Evolutionary conservation across 92 coral and sea anemone genomes (phyloP).

Genomic region (Palythoa heliodiscus): DNA sequence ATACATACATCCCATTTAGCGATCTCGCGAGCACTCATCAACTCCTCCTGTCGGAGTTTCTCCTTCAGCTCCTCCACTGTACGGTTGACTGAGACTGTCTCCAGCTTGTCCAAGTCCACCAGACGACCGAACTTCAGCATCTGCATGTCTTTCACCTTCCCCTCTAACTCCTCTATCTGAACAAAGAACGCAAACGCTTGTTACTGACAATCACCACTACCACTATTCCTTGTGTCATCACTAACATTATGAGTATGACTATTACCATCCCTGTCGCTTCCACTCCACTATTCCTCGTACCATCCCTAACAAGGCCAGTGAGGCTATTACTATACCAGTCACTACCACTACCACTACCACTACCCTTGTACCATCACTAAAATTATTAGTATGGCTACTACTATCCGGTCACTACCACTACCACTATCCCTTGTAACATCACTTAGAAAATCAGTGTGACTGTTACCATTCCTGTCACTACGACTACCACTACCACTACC

Average conservation of each 20-base stretch:
- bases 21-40: slow-evolving; percentile 76
- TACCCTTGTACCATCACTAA: not conserved
- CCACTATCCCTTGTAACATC: not conserved
- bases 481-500: not conserved
- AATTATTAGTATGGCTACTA: not conserved
- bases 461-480: not conserved
- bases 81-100: slow-evolving; percentile 95
- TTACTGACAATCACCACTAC: not conserved
- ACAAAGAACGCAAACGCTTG: not conserved
- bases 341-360: not conserved
- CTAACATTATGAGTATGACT: not conserved
- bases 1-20: slow-evolving; percentile 92
- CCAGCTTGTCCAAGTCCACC: slow-evolving; percentile 95
- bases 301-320: not conserved
- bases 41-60: slow-evolving; percentile 87
- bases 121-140: slow-evolving; percentile 97
- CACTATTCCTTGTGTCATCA: not conserved
- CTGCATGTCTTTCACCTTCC: slow-evolving; percentile 95
- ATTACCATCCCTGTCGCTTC: not conserved
- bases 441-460: not conserved
- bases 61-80: slow-evolving; percentile 98
- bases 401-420: not conserved
- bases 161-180: slow-evolving; percentile 96
- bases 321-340: not conserved
- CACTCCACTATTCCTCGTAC: not conserved